Conservation (phyloP, 2,113 vertebrate species). For the Chamaea fasciata region DNA sequence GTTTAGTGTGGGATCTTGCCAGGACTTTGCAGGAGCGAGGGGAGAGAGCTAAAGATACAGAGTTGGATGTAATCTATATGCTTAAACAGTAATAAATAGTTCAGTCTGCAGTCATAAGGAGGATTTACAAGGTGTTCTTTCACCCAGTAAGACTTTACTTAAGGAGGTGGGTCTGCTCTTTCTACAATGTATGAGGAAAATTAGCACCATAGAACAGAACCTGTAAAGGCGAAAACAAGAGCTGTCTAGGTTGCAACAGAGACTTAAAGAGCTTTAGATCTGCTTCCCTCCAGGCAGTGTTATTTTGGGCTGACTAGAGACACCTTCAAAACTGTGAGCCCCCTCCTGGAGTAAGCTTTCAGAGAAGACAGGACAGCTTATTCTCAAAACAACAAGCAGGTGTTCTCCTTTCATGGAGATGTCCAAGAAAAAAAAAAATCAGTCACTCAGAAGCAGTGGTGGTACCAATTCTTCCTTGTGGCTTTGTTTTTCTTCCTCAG, state of each 20-base stretch:
- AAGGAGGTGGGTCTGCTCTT: not conserved
- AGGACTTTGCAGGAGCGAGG: not conserved
- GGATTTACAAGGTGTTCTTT: not conserved
- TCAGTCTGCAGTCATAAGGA: not conserved
- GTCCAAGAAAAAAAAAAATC: not conserved
- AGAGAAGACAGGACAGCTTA: not conserved
- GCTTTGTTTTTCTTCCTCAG: not conserved
- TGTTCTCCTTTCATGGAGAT: not conserved
- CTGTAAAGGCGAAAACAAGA: not conserved
- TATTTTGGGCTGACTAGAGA: not conserved
- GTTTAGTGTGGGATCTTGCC: not conserved
- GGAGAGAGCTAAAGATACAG: not conserved
- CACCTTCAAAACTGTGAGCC: not conserved
- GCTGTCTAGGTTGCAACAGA: not conserved
- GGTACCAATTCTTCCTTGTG: not conserved
- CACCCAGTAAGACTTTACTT: not conserved
- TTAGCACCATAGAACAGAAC: not conserved
- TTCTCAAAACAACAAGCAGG: not conserved
- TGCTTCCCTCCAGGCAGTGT: not conserved
- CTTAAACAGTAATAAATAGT: conserved; percentile 16
- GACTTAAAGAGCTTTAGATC: not conserved
- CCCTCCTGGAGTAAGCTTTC: not conserved
- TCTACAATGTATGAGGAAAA: not conserved
- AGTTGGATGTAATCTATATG: not conserved
- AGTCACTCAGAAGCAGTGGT: not conserved